Base-by-base conservation (phyloP, 2,797 vertebrate genomes). In the Enteromius thamalakanensis region DNA sequence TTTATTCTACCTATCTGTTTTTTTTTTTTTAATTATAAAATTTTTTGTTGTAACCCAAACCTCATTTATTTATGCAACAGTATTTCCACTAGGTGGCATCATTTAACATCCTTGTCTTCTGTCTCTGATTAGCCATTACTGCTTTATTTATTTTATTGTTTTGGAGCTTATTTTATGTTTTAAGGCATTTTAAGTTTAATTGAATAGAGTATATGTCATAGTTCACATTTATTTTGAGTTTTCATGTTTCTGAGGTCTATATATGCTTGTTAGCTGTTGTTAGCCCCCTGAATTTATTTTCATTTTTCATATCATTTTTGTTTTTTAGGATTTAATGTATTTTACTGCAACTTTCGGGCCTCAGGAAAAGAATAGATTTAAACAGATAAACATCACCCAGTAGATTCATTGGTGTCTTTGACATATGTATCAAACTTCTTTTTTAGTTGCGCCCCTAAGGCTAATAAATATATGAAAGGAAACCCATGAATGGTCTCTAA, bases 81-180 rank as follows among this genome's bases (percentile, higher is more conserved):
- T 80, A 32, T 81, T 77, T 47, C 81, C 86, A 87, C 74, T 80
- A 87, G 86, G 64, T 64, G 86, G 86, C 84, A 37, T 53, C 49
- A 40, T 87, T 19, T 34, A 85, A 82, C 58, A 49, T 37, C 26
- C 29, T 32, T 58, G 4, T 68, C 71, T 65, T 69, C 29, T 76
- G 77, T 53, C 15, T 70, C 42, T 62, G 51, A 1, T 79, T 23
- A 32, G 26, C n/a, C 21, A 23, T 42, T 7, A 80, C n/a, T 40
- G n/a, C 37, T 40, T 10, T 55, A 3, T 11, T 69, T 49, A n/a
- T 82, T 69, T 62, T 14, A 21, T n/a, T 49, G 2, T 37, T 62
- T 42, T 23, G 42, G 11, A 55, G 23, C 55, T 58, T 23, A 23
- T 23, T 76, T 26, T 6, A 55, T 32, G 49, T 15, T 64, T 32